phyloP scores from a whole-genome alignment of 1,140 invertebrate species.

The Aradophagus sp. region DNA sequence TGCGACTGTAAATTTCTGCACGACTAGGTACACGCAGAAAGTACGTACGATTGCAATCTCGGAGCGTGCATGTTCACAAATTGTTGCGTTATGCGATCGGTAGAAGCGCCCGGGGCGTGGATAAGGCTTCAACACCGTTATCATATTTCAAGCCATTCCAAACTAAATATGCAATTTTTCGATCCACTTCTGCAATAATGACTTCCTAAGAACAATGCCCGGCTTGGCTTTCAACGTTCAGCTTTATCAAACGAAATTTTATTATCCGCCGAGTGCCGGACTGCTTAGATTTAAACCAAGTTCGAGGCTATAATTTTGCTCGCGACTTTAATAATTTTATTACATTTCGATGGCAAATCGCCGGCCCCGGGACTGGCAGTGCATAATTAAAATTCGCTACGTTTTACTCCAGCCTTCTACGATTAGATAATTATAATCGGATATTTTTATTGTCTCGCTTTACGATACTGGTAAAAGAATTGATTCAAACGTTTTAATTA shows the following conservation, averaged over 20 bases:
- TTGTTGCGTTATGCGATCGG: conserved; percentile 44
- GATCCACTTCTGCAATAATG: no score
- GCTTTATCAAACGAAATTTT: no score
- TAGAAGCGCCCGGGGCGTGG: conserved; percentile 24
- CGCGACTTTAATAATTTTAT: no score
- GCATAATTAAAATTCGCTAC: conserved; percentile 14
- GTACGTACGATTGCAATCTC: conserved; percentile 40
- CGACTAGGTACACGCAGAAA: conserved; percentile 14
- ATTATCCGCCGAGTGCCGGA: no score
- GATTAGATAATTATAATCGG: conserved; percentile 20
- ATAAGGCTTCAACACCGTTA: conserved; percentile 48
- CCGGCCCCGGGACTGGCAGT: background rate
- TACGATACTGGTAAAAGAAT: background rate
- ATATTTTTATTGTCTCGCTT: conserved; percentile 3
- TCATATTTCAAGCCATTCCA: conserved; percentile 47
- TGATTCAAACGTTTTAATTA: conserved; percentile 10
- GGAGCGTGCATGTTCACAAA: conserved; percentile 41
- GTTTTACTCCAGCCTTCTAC: no score
- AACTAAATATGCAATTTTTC: conserved; percentile 36
- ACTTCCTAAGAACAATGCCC: no score
- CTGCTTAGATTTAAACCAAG: no score
- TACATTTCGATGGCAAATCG: no score
- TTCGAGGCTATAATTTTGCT: no score
- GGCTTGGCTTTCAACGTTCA: no score
- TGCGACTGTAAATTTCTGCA: no score